Conservation (phyloP, 2,888 invertebrate species). For the Plebejus melissa region DNA sequence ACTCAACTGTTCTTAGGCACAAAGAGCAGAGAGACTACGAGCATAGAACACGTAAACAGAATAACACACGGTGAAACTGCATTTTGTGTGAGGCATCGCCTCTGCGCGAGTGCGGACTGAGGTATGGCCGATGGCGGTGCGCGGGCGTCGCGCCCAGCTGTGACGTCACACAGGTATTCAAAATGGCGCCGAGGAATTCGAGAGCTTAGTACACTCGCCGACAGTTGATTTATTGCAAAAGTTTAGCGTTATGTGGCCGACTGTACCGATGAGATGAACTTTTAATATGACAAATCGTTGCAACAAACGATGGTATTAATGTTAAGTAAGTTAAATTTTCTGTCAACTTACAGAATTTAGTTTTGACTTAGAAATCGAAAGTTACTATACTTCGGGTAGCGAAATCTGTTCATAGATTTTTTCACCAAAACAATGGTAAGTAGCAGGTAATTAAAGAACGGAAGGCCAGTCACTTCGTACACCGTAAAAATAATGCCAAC, state of each 20-base stretch:
- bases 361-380: slow-evolving; percentile 1
- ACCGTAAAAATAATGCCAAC: neutral
- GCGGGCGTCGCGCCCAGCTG: slow-evolving; percentile 67
- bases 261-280: neutral
- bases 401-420: neutral
- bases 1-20: slow-evolving; percentile 71
- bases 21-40: slow-evolving; percentile 70
- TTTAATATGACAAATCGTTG: neutral
- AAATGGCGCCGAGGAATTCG: slow-evolving; percentile 75
- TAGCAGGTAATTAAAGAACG: neutral
- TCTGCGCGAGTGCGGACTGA: slow-evolving; percentile 60
- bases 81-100: slow-evolving; percentile 68
- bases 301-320: neutral
- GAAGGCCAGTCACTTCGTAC: neutral
- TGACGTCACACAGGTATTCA: slow-evolving; percentile 77
- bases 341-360: neutral
- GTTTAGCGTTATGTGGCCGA: neutral
- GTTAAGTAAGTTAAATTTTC: neutral
- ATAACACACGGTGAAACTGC: slow-evolving; percentile 63
- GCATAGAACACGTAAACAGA: slow-evolving; percentile 56
- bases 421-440: neutral
- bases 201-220: slow-evolving; percentile 58
- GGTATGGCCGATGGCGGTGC: slow-evolving; percentile 49
- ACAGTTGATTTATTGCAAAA: slow-evolving; percentile 3
- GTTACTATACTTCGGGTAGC: neutral